These are phyloP conservation scores for Trematomus loennbergii DNA, from an alignment of 2,113 vertebrate genomes.

Conservation along the genomic window DNA sequence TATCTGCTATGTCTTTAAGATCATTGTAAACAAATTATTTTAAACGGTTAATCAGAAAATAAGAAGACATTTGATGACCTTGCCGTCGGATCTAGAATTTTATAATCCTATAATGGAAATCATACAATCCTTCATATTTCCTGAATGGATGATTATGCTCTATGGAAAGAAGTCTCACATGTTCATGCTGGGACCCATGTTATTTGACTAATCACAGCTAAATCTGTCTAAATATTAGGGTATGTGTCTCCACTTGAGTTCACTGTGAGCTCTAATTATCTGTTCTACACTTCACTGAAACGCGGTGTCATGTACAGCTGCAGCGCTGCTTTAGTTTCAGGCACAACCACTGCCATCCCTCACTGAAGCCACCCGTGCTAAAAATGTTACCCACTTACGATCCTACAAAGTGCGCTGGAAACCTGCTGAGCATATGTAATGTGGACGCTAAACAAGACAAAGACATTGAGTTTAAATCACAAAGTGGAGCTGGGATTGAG, in stretches of 20 bases:
- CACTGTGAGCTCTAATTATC: background rate
- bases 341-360: background rate
- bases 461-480: background rate
- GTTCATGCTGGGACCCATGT: background rate
- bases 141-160: background rate
- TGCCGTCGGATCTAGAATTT: too few relatives aligned
- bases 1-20: too few relatives aligned
- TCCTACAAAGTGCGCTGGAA: background rate
- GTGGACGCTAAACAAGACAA: conserved; percentile 14
- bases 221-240: conserved; percentile 20
- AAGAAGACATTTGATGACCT: too few relatives aligned
- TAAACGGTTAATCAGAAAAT: too few relatives aligned
- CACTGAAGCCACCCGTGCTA: conserved; percentile 8
- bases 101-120: background rate
- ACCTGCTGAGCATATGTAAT: background rate
- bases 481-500: background rate
- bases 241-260: background rate
- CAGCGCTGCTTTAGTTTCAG: background rate
- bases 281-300: background rate
- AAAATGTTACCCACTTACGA: conserved; percentile 8
- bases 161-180: background rate
- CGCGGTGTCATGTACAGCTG: background rate
- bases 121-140: background rate
- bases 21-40: too few relatives aligned
- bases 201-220: background rate